Percentiles rank a stretch among this genome's conserved stretches.
phyloP scores from a whole-genome alignment of 2,113 vertebrate species.

The Prochilodus magdalenae region DNA sequence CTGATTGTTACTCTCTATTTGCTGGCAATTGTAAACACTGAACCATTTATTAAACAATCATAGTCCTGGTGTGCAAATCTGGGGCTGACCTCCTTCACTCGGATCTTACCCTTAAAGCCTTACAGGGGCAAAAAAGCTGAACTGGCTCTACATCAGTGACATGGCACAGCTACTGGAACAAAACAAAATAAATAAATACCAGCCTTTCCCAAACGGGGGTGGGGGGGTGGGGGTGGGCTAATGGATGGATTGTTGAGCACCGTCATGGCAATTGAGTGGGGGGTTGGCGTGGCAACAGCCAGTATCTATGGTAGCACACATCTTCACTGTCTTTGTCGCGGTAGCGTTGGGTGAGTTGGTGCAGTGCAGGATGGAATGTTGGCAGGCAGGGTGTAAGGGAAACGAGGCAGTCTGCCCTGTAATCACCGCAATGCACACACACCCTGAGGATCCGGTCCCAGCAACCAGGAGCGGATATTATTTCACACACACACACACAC shows the following conservation, averaged over 20 bases:
- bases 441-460: slow-evolving; percentile 30
- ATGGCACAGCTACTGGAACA: not conserved
- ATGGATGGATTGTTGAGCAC: slow-evolving; percentile 23
- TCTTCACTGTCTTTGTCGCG: slow-evolving; percentile 21
- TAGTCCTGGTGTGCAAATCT: not conserved
- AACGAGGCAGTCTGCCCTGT: slow-evolving; percentile 37
- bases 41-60: not conserved
- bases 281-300: slow-evolving; percentile 33
- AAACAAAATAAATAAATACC: slow-evolving; percentile 8
- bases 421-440: slow-evolving; percentile 46
- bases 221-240: not conserved
- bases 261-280: slow-evolving; percentile 34
- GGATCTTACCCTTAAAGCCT: not conserved
- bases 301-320: slow-evolving; percentile 11
- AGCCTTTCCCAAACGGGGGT: not conserved
- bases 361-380: slow-evolving; percentile 33
- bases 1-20: not conserved
- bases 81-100: too few relatives aligned
- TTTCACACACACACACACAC: slow-evolving; percentile 13
- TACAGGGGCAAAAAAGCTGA: not conserved
- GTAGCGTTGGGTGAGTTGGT: slow-evolving; percentile 4
- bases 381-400: slow-evolving; percentile 22
- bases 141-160: not conserved
- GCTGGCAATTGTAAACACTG: not conserved
- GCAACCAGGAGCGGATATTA: slow-evolving; percentile 30